Percentiles rank a stretch among this genome's conserved stretches.
phyloP scores from a whole-genome alignment of 2,797 vertebrate genomes.

The Sarcophilus harrisii region DNA sequence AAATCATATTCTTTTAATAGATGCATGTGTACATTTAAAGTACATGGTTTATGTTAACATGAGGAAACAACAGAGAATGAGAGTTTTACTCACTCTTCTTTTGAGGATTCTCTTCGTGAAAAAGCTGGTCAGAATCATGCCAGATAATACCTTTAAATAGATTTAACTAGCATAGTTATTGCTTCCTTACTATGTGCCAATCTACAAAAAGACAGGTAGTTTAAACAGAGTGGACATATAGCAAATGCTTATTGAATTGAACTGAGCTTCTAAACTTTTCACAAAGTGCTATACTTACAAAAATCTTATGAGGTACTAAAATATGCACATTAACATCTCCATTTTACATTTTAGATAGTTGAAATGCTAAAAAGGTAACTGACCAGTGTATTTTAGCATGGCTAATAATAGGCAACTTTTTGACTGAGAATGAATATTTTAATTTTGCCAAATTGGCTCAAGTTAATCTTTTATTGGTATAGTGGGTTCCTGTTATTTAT shows the following conservation, averaged over 20 bases:
- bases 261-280: not conserved
- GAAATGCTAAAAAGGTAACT: not conserved
- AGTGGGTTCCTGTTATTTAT: not conserved
- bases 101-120: constrained; percentile 27
- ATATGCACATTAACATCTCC: not conserved
- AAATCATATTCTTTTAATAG: not conserved
- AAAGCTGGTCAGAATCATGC: constrained; percentile 29
- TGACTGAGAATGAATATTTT: not conserved
- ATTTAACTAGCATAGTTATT: not conserved
- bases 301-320: not conserved
- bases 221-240: not conserved
- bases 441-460: not conserved
- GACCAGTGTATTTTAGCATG: not conserved
- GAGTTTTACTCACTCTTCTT: constrained; percentile 45
- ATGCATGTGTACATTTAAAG: not conserved
- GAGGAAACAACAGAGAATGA: not conserved
- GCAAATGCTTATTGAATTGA: not conserved
- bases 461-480: not conserved
- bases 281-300: not conserved
- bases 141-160: constrained; percentile 22
- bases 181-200: not conserved
- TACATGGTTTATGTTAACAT: constrained; percentile 4
- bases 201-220: not conserved
- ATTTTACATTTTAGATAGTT: not conserved
- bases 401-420: not conserved